Evolutionary conservation across 2,797 vertebrate genomes (phyloP).

Genomic region (Molothrus ater): DNA sequence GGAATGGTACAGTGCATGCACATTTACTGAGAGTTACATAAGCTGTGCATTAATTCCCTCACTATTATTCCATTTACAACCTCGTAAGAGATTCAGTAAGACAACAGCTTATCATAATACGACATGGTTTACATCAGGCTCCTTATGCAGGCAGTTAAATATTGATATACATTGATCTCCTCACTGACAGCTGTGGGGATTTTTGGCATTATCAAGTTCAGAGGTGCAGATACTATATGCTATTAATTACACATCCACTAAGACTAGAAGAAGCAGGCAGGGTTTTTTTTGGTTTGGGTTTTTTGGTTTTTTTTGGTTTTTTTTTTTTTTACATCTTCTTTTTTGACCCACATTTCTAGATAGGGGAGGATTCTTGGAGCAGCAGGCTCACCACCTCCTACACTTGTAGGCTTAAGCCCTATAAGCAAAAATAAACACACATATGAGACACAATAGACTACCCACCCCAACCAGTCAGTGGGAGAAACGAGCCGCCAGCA

Average conservation of each 20-base stretch:
- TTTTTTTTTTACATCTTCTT: neutral
- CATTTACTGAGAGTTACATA: slow-evolving; percentile 12
- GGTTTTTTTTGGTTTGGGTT: neutral
- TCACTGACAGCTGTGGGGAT: neutral
- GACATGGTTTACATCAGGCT: neutral
- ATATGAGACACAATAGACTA: neutral
- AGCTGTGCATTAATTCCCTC: neutral
- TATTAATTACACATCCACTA: neutral
- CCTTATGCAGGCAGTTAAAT: neutral
- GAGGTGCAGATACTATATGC: neutral
- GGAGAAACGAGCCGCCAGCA: neutral
- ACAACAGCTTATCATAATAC: neutral
- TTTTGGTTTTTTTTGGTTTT: neutral
- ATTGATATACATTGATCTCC: neutral
- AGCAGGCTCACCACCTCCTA: neutral
- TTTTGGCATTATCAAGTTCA: neutral
- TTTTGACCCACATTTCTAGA: neutral
- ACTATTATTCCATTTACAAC: neutral
- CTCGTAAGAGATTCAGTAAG: neutral
- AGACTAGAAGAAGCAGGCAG: neutral
- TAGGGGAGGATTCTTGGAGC: neutral
- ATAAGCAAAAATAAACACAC: neutral
- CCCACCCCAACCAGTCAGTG: neutral
- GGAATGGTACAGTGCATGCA: neutral
- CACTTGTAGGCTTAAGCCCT: neutral